Base-by-base conservation (phyloP, 2,888 invertebrate species). In the Platycnemis pennipes region DNA sequence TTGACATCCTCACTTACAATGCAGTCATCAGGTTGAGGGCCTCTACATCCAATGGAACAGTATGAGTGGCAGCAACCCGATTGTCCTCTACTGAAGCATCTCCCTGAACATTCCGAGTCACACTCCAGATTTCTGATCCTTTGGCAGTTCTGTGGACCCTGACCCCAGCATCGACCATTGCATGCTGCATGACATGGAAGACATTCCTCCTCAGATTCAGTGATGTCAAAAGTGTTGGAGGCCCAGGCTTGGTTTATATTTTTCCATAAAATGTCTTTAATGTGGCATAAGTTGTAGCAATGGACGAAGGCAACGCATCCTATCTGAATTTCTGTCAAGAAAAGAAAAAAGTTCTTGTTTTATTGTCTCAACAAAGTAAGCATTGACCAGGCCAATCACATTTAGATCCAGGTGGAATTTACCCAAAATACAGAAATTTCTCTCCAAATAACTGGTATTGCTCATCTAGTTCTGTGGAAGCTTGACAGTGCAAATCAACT, bases 21-120 rank as follows among this genome's bases (percentile, higher is more conserved):
- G 95, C 97, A 97, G 95, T 97, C 97, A 31, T 96, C 96, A 95
- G 97, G 96, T 45, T 96, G 96, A 1, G 97, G 97, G 1, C 97
- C 97, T 1, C 96, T 96, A 95, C 97, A 97, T 4, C 97, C 97
- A 16, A 97, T 97, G 31, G 97, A 97, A 96, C 97, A 97, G 94
- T 97, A 97, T 11, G 96, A 95, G 95, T 97, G 97, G 95, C 97
- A 97, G 95, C 97, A 97, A 95, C 97, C 96, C 94, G 96, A 96
- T 53, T 97, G 97, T 94, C 96, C 96, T 2, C 96, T 96, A n/a
- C 97, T 97, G 95, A 96, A 97, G 95, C 97, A 97, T n/a, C 97
- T 96, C 16, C 97, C 97, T 94, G 96, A 96, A 95, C 97, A 97
- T 95, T 97, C 97, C 3, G 96, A 96, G 94, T 96, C 96, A 95